Conservation (phyloP, 2,113 vertebrate genomes). For the Aplodontia rufa region DNA sequence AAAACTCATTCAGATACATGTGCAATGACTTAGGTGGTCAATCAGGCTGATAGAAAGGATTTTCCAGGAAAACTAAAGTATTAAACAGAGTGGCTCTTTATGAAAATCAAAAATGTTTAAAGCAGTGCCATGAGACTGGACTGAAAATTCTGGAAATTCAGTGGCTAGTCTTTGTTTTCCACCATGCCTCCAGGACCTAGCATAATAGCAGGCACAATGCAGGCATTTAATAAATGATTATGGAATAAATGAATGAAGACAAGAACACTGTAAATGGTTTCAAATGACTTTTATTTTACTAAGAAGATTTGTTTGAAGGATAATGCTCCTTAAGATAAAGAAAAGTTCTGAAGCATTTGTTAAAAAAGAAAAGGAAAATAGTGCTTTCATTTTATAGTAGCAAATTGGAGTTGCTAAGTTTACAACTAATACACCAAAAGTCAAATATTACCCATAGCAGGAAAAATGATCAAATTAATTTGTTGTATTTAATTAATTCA, state of each 20-base stretch:
- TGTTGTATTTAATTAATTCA: constrained; percentile 59
- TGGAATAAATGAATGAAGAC: background rate
- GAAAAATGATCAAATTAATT: constrained; percentile 45
- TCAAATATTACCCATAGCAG: constrained; percentile 38
- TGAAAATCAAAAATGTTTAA: background rate
- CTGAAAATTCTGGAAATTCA: background rate
- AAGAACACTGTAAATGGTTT: background rate
- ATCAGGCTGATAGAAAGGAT: background rate
- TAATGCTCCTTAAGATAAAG: background rate
- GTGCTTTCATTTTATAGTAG: constrained; percentile 2
- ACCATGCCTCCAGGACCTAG: background rate
- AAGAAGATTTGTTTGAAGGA: background rate
- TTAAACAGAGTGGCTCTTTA: background rate
- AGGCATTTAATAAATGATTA: background rate
- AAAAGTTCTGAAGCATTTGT: background rate
- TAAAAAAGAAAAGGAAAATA: background rate
- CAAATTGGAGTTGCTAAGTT: constrained; percentile 45
- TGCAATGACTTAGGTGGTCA: background rate
- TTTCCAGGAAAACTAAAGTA: background rate
- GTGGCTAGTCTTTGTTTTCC: background rate
- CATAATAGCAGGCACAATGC: background rate
- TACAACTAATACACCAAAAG: constrained; percentile 10
- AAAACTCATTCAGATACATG: background rate
- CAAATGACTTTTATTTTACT: background rate
- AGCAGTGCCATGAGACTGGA: background rate